Evolutionary conservation across 2,888 invertebrate genomes (phyloP).

Genomic region (Dichetophora obliterata): DNA sequence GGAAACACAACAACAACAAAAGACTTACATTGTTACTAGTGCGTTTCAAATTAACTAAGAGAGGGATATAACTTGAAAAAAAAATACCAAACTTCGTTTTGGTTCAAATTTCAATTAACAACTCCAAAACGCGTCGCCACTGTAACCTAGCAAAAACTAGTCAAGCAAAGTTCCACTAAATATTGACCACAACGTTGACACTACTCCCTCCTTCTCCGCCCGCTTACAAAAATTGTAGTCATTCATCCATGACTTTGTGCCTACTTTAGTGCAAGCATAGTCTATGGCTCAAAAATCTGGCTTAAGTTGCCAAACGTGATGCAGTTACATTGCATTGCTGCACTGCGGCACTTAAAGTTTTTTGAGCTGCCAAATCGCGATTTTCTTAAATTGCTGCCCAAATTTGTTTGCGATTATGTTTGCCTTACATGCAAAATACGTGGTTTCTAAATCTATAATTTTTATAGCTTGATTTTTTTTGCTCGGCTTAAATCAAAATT

Average conservation of each 20-base stretch:
- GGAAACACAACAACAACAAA: neutral
- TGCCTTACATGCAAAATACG: too few relatives aligned
- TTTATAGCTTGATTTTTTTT: too few relatives aligned
- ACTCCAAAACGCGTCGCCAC: neutral
- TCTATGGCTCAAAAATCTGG: constrained; percentile 26
- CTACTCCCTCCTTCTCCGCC: neutral
- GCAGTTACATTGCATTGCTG: neutral
- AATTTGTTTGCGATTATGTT: too few relatives aligned
- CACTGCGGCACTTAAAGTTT: neutral
- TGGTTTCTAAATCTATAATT: too few relatives aligned
- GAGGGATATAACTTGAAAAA: neutral
- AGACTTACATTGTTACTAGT: too few relatives aligned
- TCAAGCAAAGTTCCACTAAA: constrained; percentile 10
- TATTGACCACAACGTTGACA: neutral
- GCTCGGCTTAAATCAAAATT: too few relatives aligned
- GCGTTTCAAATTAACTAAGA: neutral
- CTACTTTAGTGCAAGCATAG: neutral
- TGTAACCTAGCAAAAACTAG: neutral
- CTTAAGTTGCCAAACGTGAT: constrained; percentile 17
- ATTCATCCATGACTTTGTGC: constrained; percentile 14
- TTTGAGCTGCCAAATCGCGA: neutral
- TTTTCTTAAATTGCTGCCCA: neutral
- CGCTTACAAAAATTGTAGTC: neutral
- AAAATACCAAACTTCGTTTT: neutral
- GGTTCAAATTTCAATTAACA: constrained; percentile 4